phyloP scores from a whole-genome alignment of 2,113 vertebrate species.

The Mola mola region DNA sequence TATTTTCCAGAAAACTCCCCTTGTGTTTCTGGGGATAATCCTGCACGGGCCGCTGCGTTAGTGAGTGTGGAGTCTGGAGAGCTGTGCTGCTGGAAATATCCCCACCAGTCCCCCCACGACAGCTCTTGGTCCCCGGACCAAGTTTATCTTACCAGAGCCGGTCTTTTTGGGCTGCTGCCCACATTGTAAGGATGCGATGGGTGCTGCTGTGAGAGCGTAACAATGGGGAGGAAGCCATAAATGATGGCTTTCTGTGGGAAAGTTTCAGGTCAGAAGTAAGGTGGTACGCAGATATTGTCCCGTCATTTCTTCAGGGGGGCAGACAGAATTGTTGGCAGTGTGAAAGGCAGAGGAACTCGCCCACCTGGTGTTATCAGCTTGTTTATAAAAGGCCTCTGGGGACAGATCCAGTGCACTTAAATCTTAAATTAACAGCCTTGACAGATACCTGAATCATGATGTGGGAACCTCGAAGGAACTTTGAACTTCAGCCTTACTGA shows the following conservation, averaged over 20 bases:
- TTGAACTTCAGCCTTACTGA: slow-evolving; percentile 45
- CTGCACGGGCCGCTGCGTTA: slow-evolving; percentile 1
- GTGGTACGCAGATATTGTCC: slow-evolving; percentile 48
- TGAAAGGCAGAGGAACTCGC: slow-evolving; percentile 53
- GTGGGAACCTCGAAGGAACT: slow-evolving; percentile 50
- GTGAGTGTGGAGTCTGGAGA: no score
- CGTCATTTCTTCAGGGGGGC: slow-evolving; percentile 29
- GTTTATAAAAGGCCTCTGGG: slow-evolving; percentile 49
- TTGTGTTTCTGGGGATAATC: slow-evolving; percentile 3
- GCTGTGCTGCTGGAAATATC: no score
- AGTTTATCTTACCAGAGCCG: no score
- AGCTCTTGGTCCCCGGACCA: no score
- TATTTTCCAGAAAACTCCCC: background rate
- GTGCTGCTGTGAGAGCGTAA: slow-evolving; percentile 57
- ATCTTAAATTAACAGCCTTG: background rate
- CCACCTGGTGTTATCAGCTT: slow-evolving; percentile 63
- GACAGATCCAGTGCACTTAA: background rate
- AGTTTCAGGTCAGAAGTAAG: slow-evolving; percentile 34
- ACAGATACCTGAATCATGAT: slow-evolving; percentile 17
- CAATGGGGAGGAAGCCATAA: slow-evolving; percentile 71
- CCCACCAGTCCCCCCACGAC: no score
- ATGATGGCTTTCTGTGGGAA: slow-evolving; percentile 51
- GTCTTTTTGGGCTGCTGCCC: slow-evolving; percentile 46
- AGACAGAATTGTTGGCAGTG: slow-evolving; percentile 31
- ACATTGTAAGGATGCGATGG: slow-evolving; percentile 50